These are phyloP conservation scores for Amiota communis DNA, from an alignment of 2,888 invertebrate species.

Conservation along the genomic window DNA sequence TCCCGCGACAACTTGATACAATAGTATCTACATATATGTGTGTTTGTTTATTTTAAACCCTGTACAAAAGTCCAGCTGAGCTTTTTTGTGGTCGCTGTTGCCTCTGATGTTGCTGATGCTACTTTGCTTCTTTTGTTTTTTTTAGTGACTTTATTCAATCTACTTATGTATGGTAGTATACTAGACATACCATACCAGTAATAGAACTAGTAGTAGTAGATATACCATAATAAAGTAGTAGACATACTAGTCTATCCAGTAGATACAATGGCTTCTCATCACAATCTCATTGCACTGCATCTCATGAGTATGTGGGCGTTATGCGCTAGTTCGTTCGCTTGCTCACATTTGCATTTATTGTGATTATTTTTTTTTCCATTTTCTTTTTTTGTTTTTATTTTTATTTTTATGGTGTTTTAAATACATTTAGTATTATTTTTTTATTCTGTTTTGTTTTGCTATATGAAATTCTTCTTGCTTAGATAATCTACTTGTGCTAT, in stretches of 20 bases:
- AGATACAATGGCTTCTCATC: too few relatives aligned
- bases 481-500: too few relatives aligned
- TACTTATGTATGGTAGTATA: background rate
- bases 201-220: too few relatives aligned
- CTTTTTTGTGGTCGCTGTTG: constrained; percentile 14
- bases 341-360: background rate
- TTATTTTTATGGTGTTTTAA: background rate
- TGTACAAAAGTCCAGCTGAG: background rate
- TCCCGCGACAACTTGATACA: too few relatives aligned
- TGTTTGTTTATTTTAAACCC: background rate
- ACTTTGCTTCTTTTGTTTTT: background rate
- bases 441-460: background rate
- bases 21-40: background rate
- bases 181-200: too few relatives aligned
- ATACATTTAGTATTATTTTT: background rate
- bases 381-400: background rate
- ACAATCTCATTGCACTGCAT: background rate
- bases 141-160: constrained; percentile 27
- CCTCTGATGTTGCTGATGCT: constrained; percentile 1
- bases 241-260: background rate
- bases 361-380: constrained; percentile 2
- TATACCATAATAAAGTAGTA: too few relatives aligned
- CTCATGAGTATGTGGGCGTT: constrained; percentile 18
- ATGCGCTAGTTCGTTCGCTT: background rate
- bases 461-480: too few relatives aligned